Percentiles rank a stretch among this genome's conserved stretches.
Evolutionary conservation across 2,113 vertebrate species (phyloP).

Genomic region (Pseudopipra pipra): DNA sequence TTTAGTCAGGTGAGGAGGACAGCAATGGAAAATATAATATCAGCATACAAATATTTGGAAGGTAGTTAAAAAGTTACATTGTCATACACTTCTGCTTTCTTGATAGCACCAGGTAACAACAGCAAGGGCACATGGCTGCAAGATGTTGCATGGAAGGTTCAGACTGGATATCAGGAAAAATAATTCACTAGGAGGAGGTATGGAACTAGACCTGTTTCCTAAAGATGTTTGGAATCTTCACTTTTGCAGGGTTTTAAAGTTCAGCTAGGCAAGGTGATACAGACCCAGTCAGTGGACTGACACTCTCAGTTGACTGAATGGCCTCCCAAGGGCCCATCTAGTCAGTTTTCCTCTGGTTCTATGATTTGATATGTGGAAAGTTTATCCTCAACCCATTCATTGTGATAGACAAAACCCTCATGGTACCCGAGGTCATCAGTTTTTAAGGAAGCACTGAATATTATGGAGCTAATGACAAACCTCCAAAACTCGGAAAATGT

Average conservation of each 20-base stretch:
- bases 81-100: not conserved
- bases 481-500: not conserved
- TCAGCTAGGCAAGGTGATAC: not conserved
- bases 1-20: not conserved
- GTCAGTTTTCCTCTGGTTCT: not conserved
- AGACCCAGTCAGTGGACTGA: not conserved
- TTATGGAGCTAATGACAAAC: not conserved
- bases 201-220: not conserved
- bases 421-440: not conserved
- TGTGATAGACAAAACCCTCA: rapidly evolving
- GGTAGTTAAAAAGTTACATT: not conserved
- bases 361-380: not conserved
- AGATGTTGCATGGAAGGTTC: not conserved
- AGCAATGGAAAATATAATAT: not conserved
- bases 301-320: not conserved
- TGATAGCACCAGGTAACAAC: not conserved
- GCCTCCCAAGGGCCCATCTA: not conserved
- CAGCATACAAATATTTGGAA: not conserved
- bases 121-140: not conserved
- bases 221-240: not conserved
- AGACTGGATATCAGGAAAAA: not conserved
- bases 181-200: not conserved
- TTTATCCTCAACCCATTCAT: not conserved
- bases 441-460: not conserved
- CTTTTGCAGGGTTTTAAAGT: not conserved